Evolutionary conservation across 2,888 invertebrate species (phyloP), one percentile per base, ranked within the genome.

Genomic region (Lottia scabra): DNA sequence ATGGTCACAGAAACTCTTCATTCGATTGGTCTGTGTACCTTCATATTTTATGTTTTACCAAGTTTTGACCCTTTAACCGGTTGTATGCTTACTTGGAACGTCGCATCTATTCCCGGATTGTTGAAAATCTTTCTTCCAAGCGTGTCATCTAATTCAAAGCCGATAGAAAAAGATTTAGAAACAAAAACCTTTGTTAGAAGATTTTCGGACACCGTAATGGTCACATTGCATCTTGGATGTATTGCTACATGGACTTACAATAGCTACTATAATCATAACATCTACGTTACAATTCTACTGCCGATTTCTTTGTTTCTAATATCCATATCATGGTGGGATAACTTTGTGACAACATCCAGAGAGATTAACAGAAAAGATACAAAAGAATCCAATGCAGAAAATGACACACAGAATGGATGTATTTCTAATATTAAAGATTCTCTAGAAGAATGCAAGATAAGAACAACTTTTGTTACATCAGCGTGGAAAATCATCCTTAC

Each of bases 361-460:
- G 43, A 65, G n/a, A 64, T 27, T 15, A 65, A 30, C 26, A 63
- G 19, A 19, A 10, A 10, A 10, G 19, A 56, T 19, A 8, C 8
- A 8, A 19, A 43, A 1, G 6, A n/a, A 16, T 23, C 26, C 13
- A 44, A 46, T 1, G 4, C 63, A 2, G 27, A 38, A 2, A n/a
- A 67, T 27, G 38, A 38, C 38, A 38, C 38, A 10, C 38, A 38
- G 38, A 38, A 38, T 38, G 63, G 63, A 2, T 70, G 63, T n/a
- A 67, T 72, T 38, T 66, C 75, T 5, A 62, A 10, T n/a, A 19
- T 75, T 12, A 80, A 78, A 70, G 72, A 76, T 6, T 74, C 77
- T 38, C 72, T 81, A 23, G 72, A 74, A 30, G 79, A 78, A 63
- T 71, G 80, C 56, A 65, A 78, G 0, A 78, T 78, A n/a, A 80